phyloP scores from a whole-genome alignment of 2,113 vertebrate genomes.

The Grammomys dolichurus region DNA sequence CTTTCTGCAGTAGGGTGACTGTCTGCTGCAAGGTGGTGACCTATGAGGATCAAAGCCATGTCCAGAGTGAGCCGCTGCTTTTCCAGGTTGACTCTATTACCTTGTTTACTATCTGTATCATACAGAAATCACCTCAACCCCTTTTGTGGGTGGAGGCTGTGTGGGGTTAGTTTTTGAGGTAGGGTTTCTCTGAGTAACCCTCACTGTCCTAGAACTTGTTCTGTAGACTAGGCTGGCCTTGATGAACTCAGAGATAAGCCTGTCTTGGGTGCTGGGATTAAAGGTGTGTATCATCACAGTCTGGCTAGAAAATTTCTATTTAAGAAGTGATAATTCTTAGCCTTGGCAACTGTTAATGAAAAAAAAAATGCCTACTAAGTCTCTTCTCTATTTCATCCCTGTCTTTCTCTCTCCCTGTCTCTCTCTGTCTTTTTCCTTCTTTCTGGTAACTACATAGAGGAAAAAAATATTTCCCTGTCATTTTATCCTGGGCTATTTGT shows the following conservation, averaged over 20 bases:
- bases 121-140: not conserved
- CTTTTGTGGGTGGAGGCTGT: not conserved
- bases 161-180: not conserved
- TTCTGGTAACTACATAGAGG: conserved; percentile 46
- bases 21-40: conserved; percentile 93
- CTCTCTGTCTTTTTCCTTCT: not conserved
- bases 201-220: not conserved
- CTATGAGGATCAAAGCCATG: conserved; percentile 82
- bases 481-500: not conserved
- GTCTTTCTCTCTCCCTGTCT: not conserved
- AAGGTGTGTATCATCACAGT: not conserved
- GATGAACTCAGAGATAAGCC: not conserved
- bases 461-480: not conserved
- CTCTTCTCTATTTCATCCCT: not conserved
- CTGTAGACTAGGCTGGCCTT: not conserved
- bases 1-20: conserved; percentile 94
- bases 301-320: not conserved
- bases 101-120: not conserved
- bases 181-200: not conserved
- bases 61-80: not conserved
- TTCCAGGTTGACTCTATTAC: not conserved
- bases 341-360: not conserved
- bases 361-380: not conserved
- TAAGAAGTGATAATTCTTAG: conserved; percentile 3
- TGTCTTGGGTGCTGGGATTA: not conserved